Base-by-base conservation (phyloP, 92 coral and sea anemone species). In the Nematostella vectensis region DNA sequence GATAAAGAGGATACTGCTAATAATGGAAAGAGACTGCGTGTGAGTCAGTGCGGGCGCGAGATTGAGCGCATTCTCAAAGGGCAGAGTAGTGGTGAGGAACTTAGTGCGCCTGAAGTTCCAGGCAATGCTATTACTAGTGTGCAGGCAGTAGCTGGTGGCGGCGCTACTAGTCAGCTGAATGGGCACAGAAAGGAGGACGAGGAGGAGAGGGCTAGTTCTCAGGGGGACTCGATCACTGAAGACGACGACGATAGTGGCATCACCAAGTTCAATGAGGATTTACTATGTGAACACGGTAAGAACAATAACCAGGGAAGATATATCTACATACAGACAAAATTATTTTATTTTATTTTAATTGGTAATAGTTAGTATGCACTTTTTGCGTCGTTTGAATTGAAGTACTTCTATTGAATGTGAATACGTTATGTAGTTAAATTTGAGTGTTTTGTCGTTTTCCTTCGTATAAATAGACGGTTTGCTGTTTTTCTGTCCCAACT, bases 281-380 rank as follows among this genome's bases (percentile, higher is more conserved):
- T 87, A 30, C 67, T 85, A 3, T 93, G 99, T 47, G 81, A 67
- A 57, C 99, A 93, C 37, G 88, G 99, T 93, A 65, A 51, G 76
- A 6, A 2, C 20, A 22, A 0, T n/a, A n/a, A n/a, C n/a, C n/a
- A n/a, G n/a, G n/a, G n/a, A n/a, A n/a, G n/a, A n/a, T 9, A 42
- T 22, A 42, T 22, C n/a, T 22, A 42, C 48, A 42, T 22, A 42
- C 48, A 42, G 18, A 42, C 48, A 42, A n/a, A 9, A 17, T n/a
- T 22, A 42, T 42, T 3, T 22, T 42, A 0, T 3, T 42, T 22
- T 42, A 1, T 17, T 17, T 42, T 42, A n/a, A 17, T n/a, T n/a
- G n/a, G n/a, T n/a, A n/a, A n/a, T n/a, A n/a, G n/a, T n/a, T n/a
- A n/a, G n/a, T n/a, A n/a, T 42, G 48, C 4, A 42, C 20, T 1